These are phyloP conservation scores for Diabrotica virgifera DNA, from an alignment of 1,140 invertebrate species.

Conservation along the genomic window DNA sequence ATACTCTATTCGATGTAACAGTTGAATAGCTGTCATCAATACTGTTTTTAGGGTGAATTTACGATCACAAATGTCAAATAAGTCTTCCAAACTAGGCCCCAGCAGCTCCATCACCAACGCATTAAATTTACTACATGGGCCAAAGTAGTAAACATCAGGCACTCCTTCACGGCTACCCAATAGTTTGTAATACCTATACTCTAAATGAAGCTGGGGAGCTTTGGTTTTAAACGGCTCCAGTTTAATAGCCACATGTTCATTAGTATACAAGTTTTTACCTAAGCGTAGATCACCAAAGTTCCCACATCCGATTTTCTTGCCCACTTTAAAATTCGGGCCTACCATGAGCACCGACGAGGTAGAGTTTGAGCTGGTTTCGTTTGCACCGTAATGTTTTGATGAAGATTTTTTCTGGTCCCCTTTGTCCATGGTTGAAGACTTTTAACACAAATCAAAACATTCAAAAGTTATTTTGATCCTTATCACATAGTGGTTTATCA, in stretches of 20 bases:
- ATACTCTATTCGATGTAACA: constrained; percentile 97
- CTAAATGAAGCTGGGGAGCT: constrained; percentile 98
- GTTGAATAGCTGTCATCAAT: constrained; percentile 95
- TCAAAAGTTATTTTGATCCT: too few species aligned
- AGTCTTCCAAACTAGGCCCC: constrained; percentile 96
- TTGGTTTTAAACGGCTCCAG: constrained; percentile 99
- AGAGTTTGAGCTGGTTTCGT: constrained; percentile 52
- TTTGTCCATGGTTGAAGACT: constrained; percentile 7
- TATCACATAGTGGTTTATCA: not conserved
- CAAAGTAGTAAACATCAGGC: constrained; percentile 98
- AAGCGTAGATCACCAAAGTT: constrained; percentile 99
- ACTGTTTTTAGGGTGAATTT: constrained; percentile 98
- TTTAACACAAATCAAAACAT: too few species aligned
- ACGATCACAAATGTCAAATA: constrained; percentile 97
- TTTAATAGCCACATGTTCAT: constrained; percentile 99
- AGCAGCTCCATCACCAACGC: constrained; percentile 98
- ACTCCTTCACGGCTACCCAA: constrained; percentile 95
- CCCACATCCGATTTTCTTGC: constrained; percentile 99
- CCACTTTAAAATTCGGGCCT: constrained; percentile 98
- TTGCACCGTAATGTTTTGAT: not conserved
- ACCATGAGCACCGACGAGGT: constrained; percentile 92
- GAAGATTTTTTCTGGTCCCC: constrained; percentile 14
- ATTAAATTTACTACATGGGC: constrained; percentile 98
- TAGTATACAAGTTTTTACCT: constrained; percentile 99
- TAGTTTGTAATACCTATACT: constrained; percentile 98